Evolutionary conservation across 2,113 vertebrate species (phyloP).

Genomic region (Galemys pyrenaicus): DNA sequence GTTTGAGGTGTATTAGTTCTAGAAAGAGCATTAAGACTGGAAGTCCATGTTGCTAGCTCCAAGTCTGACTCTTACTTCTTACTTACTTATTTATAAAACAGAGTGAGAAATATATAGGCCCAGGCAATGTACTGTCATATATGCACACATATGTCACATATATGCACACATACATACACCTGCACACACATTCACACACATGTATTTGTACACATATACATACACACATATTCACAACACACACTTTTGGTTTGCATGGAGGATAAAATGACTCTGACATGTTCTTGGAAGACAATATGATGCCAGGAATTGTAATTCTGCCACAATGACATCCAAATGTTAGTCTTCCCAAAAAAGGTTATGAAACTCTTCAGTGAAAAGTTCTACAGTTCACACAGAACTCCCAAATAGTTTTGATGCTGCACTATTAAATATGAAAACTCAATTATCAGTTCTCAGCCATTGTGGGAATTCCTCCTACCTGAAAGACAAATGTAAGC

Average conservation of each 20-base stretch:
- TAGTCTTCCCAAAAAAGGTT: not conserved
- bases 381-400: not conserved
- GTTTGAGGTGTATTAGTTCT: no score
- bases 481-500: not conserved
- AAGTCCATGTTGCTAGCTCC: not conserved
- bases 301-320: not conserved
- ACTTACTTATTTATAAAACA: not conserved
- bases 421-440: not conserved
- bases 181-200: not conserved
- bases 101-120: not conserved
- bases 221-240: not conserved
- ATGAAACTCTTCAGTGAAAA: not conserved
- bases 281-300: not conserved
- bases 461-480: not conserved
- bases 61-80: not conserved
- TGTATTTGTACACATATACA: no score
- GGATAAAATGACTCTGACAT: not conserved
- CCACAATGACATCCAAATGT: not conserved
- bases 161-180: no score
- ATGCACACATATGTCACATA: not conserved
- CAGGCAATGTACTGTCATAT: not conserved
- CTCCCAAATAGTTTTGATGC: not conserved
- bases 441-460: not conserved
- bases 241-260: not conserved
- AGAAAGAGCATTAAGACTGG: not conserved